phyloP scores from a whole-genome alignment of 2,113 vertebrate genomes.

The Poecile atricapillus region DNA sequence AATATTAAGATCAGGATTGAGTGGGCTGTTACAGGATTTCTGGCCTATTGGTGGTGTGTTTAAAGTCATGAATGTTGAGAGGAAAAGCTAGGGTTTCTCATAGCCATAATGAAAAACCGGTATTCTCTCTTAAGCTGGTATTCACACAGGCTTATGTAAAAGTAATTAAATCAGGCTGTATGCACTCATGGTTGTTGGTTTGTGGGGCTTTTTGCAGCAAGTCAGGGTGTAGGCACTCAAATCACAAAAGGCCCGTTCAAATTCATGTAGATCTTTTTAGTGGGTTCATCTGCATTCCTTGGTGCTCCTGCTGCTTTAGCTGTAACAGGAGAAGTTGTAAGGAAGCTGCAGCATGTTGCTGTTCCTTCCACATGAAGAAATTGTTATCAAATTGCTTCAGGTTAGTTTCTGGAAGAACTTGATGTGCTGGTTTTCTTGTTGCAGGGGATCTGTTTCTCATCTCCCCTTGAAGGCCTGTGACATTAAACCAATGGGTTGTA shows the following conservation, averaged over 20 bases:
- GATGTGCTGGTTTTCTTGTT: slow-evolving; percentile 64
- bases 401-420: slow-evolving; percentile 44
- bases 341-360: background rate
- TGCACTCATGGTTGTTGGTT: background rate
- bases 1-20: background rate
- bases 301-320: background rate
- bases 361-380: background rate
- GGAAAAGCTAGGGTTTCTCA: background rate
- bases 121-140: background rate
- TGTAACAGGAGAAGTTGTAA: background rate
- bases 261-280: background rate
- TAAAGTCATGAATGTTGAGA: background rate
- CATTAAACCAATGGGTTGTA: slow-evolving; percentile 54
- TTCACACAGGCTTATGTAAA: background rate
- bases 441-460: background rate
- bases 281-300: background rate
- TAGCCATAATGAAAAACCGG: background rate
- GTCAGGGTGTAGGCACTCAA: background rate
- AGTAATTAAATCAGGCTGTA: background rate
- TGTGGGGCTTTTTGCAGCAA: background rate
- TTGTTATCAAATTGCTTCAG: background rate
- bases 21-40: background rate
- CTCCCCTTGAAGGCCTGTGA: slow-evolving; percentile 55
- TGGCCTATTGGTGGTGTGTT: background rate
- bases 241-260: background rate